Evolutionary conservation across 2,797 vertebrate genomes (phyloP), one percentile per base, ranked within the genome.

Genomic region (Argyrosomus regius): DNA sequence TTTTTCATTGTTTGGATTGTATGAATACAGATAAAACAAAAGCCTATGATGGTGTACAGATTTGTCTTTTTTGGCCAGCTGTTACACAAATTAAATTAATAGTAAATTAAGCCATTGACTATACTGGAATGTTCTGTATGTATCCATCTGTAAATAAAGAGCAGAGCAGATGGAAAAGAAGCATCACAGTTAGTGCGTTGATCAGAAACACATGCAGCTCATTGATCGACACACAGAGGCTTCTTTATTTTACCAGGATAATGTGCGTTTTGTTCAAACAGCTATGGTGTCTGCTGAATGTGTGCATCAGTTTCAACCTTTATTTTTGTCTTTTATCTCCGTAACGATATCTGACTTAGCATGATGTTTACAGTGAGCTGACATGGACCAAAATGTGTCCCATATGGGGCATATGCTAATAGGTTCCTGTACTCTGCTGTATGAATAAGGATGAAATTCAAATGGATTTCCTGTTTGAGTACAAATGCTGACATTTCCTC

Each of bases 161-260:
- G 71, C 75, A 77, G 45, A 24, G 60, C 61, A 73, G 39, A 80
- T 46, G 75, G 67, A 76, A 68, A 78, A 88, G 49, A 87, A 77
- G 60, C 78, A 81, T 85, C 59, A 17, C 62, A 80, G 75, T 54
- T 12, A 62, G 43, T 73, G 80, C 82, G 81, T 74, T 91, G 84
- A 94, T 91, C 86, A 88, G 80, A 92, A 89, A 89, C 89, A 92
- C 87, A 92, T 89, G 90, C 80, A 91, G 80, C 75, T 77, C 85
- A 90, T 87, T 92, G 93, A 92, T 94, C 85, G 28, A 78, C 78
- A 82, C 24, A 92, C 86, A 95, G 87, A 88, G 78, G 22, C 53
- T 68, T 82, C 76, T 87, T 90, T 92, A 92, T 92, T 54, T 31
- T 68, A 60, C 65, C 45, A 68, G 82, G 70, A 95, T 89, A 93